Base-by-base conservation (phyloP, 2,797 vertebrate genomes). In the Linurgus olivaceus region DNA sequence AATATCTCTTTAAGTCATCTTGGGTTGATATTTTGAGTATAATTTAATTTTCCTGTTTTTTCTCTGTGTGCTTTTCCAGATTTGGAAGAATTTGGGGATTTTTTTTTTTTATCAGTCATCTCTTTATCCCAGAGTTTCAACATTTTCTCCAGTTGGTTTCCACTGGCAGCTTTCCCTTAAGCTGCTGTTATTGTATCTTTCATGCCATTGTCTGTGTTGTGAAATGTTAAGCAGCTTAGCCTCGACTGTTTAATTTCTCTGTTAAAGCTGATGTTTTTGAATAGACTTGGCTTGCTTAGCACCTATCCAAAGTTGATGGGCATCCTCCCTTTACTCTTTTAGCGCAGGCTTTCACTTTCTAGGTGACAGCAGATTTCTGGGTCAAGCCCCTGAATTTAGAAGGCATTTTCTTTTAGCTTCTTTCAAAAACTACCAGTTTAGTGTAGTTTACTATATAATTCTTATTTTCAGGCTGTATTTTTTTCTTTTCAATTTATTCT, bases 201-300 rank as follows among this genome's bases (percentile, higher is more conserved):
- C 11, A 0, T 93, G 72, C 79, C 58, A 51, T 91, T 96, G 93
- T 93, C 82, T 83, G 59, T 89, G 48, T 57, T 86, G 65, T 54
- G 85, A 86, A 80, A 88, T 92, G 73, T 83, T 96, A 90, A 96
- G 73, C 83, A 86, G 90, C 90, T 95, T 94, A 94, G 50, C 82
- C n/a, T 40, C 48, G 44, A 86, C 76, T 94, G 31, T 86, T 93
- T 94, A 95, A 94, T 94, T 96, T 94, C 67, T 73, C 72, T 77
- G 24, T 82, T 90, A 74, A 80, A 93, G 72, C 55, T 24, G 4
- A 11, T 71, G 58, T 55, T 91, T 94, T 91, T 90, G 73, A 86
- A 66, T 80, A 72, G 85, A 44, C 14, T 90, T 88, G 62, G 62
- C 83, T 80, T 86, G 73, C 68, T 65, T 93, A 91, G 62, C 70